phyloP scores from a whole-genome alignment of 2,888 invertebrate species.

The Stictocephala bisonia region DNA sequence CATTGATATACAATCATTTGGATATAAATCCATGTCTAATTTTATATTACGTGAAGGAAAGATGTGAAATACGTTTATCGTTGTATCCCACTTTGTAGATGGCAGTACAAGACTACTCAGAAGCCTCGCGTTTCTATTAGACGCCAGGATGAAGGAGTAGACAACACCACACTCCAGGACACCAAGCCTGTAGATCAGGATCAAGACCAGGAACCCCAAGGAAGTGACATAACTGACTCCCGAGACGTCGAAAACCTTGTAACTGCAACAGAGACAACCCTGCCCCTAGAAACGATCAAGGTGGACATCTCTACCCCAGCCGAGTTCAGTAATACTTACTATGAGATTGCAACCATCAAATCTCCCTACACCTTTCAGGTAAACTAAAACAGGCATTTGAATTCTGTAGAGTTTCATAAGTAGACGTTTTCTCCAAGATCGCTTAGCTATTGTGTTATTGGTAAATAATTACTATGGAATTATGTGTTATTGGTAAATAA shows the following conservation, averaged over 20 bases:
- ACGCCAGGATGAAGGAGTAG: constrained; percentile 70
- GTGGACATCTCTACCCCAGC: constrained; percentile 90
- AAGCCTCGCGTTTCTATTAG: constrained; percentile 87
- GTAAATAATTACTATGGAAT: too few species aligned
- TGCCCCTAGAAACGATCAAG: constrained; percentile 82
- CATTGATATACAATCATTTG: too few species aligned
- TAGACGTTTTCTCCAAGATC: too few species aligned
- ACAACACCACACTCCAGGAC: constrained; percentile 23
- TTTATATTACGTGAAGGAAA: too few species aligned
- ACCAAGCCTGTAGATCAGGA: background rate
- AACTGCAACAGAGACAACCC: constrained; percentile 63
- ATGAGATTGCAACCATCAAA: constrained; percentile 90
- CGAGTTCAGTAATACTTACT: constrained; percentile 86
- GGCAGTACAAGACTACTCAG: constrained; percentile 91
- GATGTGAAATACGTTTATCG: too few species aligned
- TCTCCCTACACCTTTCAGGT: constrained; percentile 93
- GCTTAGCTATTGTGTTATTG: too few species aligned
- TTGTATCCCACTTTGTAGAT: too few species aligned
- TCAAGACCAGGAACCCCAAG: constrained; percentile 79
- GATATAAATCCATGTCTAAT: too few species aligned
- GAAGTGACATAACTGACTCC: constrained; percentile 67
- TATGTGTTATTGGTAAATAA: too few species aligned
- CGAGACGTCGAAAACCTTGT: constrained; percentile 60
- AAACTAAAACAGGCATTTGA: constrained; percentile 55
- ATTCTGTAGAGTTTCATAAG: background rate